phyloP scores from a whole-genome alignment of 1,140 invertebrate genomes.

The Centruroides vittatus region DNA sequence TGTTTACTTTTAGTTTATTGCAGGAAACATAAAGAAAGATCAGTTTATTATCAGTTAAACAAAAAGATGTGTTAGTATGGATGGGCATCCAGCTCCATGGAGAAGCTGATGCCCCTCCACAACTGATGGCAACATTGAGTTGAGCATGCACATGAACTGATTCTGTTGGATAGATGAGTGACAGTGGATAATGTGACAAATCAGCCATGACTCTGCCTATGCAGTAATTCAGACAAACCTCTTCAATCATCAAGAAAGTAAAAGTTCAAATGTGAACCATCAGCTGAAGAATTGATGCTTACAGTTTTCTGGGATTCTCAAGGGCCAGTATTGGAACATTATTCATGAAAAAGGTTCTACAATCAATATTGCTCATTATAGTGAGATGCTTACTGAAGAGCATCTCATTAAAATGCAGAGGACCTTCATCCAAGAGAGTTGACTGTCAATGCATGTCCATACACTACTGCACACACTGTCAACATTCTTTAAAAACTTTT shows the following conservation, averaged over 20 bases:
- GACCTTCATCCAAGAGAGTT: too few species aligned
- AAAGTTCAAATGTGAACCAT: constrained; percentile 3
- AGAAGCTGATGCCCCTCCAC: constrained; percentile 1
- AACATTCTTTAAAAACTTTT: too few species aligned
- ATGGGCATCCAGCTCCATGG: not conserved
- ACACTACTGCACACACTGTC: too few species aligned
- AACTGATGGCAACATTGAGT: not conserved
- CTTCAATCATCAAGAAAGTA: not conserved
- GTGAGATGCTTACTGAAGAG: not conserved
- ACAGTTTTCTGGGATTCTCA: constrained; percentile 14
- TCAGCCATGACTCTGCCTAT: not conserved
- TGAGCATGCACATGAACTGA: not conserved
- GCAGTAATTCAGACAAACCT: not conserved
- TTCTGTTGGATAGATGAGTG: not conserved
- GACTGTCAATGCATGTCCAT: too few species aligned
- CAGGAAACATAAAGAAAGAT: too few species aligned
- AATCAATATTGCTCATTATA: not conserved
- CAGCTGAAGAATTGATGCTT: constrained; percentile 8
- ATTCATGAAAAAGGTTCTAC: not conserved
- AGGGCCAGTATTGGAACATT: constrained; percentile 1
- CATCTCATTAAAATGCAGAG: too few species aligned
- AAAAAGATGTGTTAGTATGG: not conserved
- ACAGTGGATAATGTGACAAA: not conserved
- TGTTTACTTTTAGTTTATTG: too few species aligned
- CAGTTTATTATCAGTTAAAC: too few species aligned